Evolutionary conservation across 37 sponge, comb jelly and placozoan species (phyloP).

Genomic region (Ianthella basta): DNA sequence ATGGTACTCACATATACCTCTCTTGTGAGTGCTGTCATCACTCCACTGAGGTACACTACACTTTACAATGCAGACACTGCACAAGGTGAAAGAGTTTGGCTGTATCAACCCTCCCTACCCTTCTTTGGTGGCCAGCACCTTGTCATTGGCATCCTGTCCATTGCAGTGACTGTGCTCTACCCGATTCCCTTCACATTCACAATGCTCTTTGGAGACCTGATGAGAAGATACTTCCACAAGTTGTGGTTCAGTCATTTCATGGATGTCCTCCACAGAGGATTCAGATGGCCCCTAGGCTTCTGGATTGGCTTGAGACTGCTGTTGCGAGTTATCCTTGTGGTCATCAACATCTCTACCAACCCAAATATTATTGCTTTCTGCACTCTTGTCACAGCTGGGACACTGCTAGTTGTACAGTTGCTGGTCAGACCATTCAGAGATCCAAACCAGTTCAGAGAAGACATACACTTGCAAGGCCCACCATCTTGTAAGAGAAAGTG

Average conservation of each 20-base stretch:
- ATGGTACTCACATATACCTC: conserved; percentile 14
- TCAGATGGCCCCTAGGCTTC: conserved; percentile 34
- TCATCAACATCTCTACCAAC: not conserved
- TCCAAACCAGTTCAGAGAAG: no score
- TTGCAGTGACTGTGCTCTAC: conserved; percentile 25
- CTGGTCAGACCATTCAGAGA: no score
- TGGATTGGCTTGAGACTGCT: conserved; percentile 56
- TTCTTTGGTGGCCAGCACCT: conserved; percentile 41
- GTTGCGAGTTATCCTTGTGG: conserved; percentile 27
- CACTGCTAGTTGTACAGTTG: no score
- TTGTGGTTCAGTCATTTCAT: conserved; percentile 33
- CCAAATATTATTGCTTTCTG: no score
- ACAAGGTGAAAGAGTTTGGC: conserved; percentile 24
- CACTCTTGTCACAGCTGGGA: no score
- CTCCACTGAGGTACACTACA: not conserved
- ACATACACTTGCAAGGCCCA: no score
- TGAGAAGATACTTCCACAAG: not conserved
- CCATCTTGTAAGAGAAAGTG: no score
- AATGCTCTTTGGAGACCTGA: conserved; percentile 27
- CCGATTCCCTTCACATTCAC: conserved; percentile 38
- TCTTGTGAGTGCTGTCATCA: conserved; percentile 8
- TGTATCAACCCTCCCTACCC: conserved; percentile 32
- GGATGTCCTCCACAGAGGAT: conserved; percentile 59
- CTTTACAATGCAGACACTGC: no score
- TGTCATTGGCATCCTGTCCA: conserved; percentile 27